phyloP scores from a whole-genome alignment of 2,113 vertebrate genomes.

The Tenrec ecaudatus region DNA sequence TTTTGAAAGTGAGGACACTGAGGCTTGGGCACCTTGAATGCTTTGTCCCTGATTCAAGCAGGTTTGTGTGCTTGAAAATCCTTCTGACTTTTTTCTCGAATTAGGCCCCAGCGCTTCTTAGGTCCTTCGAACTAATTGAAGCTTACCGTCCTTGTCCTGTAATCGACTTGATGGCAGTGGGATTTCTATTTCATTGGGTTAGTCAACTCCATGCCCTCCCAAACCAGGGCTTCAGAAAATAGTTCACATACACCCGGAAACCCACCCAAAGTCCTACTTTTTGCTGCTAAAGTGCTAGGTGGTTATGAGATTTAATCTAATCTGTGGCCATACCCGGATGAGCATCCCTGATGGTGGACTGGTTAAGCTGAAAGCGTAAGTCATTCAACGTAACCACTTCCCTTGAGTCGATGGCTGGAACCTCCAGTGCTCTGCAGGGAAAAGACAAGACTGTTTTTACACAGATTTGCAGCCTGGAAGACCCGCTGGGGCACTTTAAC shows the following conservation, averaged over 20 bases:
- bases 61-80: background rate
- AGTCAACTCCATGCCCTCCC: constrained; percentile 76
- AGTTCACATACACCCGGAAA: background rate
- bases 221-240: constrained; percentile 18
- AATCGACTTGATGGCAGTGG: too few relatives aligned
- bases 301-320: background rate
- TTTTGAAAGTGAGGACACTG: background rate
- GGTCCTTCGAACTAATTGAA: background rate
- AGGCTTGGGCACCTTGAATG: background rate
- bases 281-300: background rate
- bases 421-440: background rate
- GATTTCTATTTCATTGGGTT: constrained; percentile 72
- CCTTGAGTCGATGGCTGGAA: background rate
- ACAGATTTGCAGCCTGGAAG: background rate
- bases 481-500: background rate
- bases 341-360: background rate
- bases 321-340: background rate
- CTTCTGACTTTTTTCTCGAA: background rate
- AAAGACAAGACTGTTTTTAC: background rate
- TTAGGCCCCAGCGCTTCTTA: background rate
- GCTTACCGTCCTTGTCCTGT: background rate
- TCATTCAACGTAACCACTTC: too few relatives aligned
- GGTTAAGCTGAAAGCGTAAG: background rate
- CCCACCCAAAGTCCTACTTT: constrained; percentile 23
- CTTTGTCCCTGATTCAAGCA: background rate